Conservation (phyloP, 1,140 invertebrate genomes). For the Tetragnatha versicolor region DNA sequence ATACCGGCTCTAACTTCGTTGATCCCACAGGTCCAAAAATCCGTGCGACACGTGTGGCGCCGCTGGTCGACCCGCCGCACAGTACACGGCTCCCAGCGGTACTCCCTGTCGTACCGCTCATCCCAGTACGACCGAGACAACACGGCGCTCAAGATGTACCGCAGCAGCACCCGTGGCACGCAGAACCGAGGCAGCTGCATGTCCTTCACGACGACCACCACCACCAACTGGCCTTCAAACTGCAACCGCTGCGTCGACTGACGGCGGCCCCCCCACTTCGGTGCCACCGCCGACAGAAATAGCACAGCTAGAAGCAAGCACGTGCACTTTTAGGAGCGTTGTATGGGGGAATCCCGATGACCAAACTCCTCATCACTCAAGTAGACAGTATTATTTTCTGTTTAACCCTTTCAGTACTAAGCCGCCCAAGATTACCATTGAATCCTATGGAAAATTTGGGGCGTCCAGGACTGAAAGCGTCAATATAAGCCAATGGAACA, state of each 20-base stretch:
- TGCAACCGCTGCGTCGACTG: constrained; percentile 43
- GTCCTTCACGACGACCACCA: constrained; percentile 44
- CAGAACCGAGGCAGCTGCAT: constrained; percentile 37
- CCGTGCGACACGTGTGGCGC: constrained; percentile 79
- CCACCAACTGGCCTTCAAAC: constrained; percentile 26
- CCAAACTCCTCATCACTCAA: too few species aligned
- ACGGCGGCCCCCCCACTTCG: neutral
- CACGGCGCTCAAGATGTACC: constrained; percentile 37
- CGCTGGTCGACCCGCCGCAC: constrained; percentile 74
- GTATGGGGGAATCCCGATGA: too few species aligned
- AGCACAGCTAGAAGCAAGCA: constrained; percentile 10
- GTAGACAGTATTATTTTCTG: too few species aligned
- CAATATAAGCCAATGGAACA: too few species aligned
- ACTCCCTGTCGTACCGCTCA: constrained; percentile 40
- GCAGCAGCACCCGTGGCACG: constrained; percentile 17
- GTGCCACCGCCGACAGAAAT: neutral
- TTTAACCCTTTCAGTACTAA: too few species aligned
- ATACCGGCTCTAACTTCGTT: too few species aligned
- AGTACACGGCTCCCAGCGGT: constrained; percentile 47
- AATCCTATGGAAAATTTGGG: too few species aligned
- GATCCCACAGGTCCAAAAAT: constrained; percentile 86
- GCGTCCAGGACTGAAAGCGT: too few species aligned
- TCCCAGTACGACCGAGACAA: constrained; percentile 39
- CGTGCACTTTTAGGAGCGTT: constrained; percentile 27
- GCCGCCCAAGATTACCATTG: too few species aligned